Percentiles rank a stretch among this genome's conserved stretches.
Evolutionary conservation across 2,113 vertebrate species (phyloP).

Genomic region (Physeter macrocephalus): DNA sequence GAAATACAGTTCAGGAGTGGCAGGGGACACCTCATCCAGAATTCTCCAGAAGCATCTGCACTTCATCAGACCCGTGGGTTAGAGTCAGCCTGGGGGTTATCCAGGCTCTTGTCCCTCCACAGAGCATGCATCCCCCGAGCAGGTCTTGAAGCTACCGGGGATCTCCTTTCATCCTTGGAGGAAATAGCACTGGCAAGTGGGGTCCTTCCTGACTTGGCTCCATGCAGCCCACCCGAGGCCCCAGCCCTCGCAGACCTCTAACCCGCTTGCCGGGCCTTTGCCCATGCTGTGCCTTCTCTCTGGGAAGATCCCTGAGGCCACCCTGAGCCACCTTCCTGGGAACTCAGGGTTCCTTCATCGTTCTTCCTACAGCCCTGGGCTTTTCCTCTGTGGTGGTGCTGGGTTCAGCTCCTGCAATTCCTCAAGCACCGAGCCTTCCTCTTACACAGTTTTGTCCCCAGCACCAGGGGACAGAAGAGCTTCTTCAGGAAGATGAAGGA

Average conservation of each 20-base stretch:
- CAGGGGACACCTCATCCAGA: not conserved
- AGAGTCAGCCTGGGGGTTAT: not conserved
- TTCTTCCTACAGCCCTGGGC: not conserved
- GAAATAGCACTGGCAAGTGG: not conserved
- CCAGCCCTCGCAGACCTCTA: not conserved
- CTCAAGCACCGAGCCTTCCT: not conserved
- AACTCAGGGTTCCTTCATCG: not conserved
- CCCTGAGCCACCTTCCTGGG: not conserved
- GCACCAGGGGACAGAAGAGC: not conserved
- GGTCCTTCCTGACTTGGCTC: not conserved
- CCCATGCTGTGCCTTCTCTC: not conserved
- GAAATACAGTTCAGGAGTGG: not conserved
- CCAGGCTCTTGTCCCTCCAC: not conserved
- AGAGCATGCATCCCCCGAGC: rapidly evolving
- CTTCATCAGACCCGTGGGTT: not conserved
- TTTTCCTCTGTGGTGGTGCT: rapidly evolving
- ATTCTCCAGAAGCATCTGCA: not conserved
- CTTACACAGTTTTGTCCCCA: not conserved
- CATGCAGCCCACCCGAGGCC: not conserved
- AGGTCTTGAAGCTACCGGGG: too few species aligned
- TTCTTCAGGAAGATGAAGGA: not conserved
- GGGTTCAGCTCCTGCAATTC: not conserved
- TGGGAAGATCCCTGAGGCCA: not conserved
- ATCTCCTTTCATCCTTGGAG: not conserved
- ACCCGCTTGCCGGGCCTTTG: not conserved